phyloP scores from a whole-genome alignment of 2,888 invertebrate species.

The Tenthredo distinguenda region DNA sequence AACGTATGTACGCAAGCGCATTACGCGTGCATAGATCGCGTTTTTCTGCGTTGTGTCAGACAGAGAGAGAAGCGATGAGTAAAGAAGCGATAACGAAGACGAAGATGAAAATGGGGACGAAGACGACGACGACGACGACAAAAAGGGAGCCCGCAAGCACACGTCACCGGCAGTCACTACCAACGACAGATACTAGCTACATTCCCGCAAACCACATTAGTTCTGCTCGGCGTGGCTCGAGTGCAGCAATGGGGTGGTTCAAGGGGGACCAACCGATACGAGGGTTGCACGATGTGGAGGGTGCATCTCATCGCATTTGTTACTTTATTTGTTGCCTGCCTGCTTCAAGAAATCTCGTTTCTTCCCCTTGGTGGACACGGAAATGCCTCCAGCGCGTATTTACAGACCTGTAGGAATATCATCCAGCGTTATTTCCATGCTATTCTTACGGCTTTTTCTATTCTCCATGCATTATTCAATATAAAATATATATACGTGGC shows the following conservation, averaged over 20 bases:
- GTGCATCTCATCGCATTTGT: conserved; percentile 51
- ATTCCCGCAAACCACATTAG: conserved; percentile 51
- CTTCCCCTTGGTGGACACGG: conserved; percentile 48
- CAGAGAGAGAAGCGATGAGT: neutral
- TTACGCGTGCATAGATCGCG: neutral
- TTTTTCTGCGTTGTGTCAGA: neutral
- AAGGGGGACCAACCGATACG: conserved; percentile 36
- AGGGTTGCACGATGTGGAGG: conserved; percentile 42
- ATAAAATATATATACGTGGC: conserved; percentile 10
- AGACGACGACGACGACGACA: conserved; percentile 5
- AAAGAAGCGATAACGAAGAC: neutral
- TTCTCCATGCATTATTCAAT: conserved; percentile 35
- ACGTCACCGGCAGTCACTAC: conserved; percentile 45
- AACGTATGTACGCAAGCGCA: conserved; percentile 16
- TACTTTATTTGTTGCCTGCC: conserved; percentile 51
- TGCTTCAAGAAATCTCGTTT: conserved; percentile 48
- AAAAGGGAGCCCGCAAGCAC: conserved; percentile 27
- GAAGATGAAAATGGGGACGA: neutral
- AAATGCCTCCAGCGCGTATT: conserved; percentile 46
- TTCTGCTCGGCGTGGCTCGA: conserved; percentile 51
- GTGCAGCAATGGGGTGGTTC: conserved; percentile 41
- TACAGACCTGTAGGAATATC: conserved; percentile 47
- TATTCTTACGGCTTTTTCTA: conserved; percentile 31
- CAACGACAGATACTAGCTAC: conserved; percentile 48
- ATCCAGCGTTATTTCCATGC: conserved; percentile 10